Percentiles rank a stretch among this genome's conserved stretches.
phyloP scores from a whole-genome alignment of 2,888 invertebrate genomes.

The Azorinus chamasolen region DNA sequence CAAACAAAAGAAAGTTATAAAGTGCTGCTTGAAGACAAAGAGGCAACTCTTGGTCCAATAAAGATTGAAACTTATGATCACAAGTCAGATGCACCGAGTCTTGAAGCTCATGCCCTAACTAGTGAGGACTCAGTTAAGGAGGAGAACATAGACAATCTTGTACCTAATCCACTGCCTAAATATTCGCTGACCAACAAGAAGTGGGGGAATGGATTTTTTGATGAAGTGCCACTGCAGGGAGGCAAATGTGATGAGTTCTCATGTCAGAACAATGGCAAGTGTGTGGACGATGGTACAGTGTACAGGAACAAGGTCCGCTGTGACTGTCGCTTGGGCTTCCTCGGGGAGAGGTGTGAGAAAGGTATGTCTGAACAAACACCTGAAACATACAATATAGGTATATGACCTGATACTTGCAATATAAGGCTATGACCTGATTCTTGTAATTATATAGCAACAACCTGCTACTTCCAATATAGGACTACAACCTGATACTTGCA shows the following conservation, averaged over 20 bases:
- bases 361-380: too few species aligned
- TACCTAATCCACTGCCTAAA: conserved; percentile 48
- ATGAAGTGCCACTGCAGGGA: conserved; percentile 4
- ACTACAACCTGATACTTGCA: too few species aligned
- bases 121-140: conserved; percentile 33
- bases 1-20: too few species aligned
- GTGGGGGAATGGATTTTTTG: conserved; percentile 12
- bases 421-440: too few species aligned
- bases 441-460: too few species aligned
- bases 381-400: too few species aligned
- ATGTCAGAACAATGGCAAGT: conserved; percentile 79
- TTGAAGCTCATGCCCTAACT: conserved; percentile 44
- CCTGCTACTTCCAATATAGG: too few species aligned
- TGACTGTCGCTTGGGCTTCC: conserved; percentile 95
- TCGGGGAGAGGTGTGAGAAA: conserved; percentile 95
- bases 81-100: conserved; percentile 26
- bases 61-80: conserved; percentile 56
- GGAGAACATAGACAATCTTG: conserved; percentile 46
- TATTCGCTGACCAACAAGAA: conserved; percentile 8
- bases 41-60: not conserved
- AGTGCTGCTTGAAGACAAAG: too few species aligned
- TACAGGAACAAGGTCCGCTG: conserved; percentile 87
- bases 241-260: conserved; percentile 69
- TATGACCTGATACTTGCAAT: too few species aligned
- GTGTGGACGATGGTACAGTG: conserved; percentile 75